Conservation (phyloP, 2,113 vertebrate genomes). For the Pteropus alecto region DNA sequence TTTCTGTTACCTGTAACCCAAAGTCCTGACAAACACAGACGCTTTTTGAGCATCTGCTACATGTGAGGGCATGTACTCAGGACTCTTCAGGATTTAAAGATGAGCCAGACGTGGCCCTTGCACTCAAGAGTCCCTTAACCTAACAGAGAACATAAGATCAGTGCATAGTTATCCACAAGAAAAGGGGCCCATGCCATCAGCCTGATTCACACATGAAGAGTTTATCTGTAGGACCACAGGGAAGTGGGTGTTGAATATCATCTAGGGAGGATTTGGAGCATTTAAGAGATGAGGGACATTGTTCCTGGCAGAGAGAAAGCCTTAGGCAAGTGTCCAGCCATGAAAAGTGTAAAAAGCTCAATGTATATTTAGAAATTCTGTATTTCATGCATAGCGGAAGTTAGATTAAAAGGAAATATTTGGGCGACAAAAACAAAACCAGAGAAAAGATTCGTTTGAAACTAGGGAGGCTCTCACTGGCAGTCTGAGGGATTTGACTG, state of each 20-base stretch:
- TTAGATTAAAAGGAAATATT: slow-evolving; percentile 9
- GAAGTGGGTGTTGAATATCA: neutral
- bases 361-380: neutral
- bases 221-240: neutral
- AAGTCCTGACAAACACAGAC: neutral
- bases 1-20: neutral
- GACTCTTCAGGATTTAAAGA: neutral
- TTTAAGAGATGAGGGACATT: neutral
- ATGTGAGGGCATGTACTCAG: neutral
- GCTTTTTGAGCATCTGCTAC: neutral
- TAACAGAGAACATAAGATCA: neutral
- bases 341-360: neutral
- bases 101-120: neutral
- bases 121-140: neutral
- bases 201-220: neutral
- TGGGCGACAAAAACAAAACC: neutral
- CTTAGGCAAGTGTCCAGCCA: neutral
- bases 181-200: neutral
- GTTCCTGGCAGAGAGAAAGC: neutral
- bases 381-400: neutral
- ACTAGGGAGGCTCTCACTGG: neutral
- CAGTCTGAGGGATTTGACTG: neutral
- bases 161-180: neutral
- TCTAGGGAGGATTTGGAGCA: neutral
- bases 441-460: neutral